Evolutionary conservation across 2,113 vertebrate species (phyloP).

Genomic region (Salvator merianae): DNA sequence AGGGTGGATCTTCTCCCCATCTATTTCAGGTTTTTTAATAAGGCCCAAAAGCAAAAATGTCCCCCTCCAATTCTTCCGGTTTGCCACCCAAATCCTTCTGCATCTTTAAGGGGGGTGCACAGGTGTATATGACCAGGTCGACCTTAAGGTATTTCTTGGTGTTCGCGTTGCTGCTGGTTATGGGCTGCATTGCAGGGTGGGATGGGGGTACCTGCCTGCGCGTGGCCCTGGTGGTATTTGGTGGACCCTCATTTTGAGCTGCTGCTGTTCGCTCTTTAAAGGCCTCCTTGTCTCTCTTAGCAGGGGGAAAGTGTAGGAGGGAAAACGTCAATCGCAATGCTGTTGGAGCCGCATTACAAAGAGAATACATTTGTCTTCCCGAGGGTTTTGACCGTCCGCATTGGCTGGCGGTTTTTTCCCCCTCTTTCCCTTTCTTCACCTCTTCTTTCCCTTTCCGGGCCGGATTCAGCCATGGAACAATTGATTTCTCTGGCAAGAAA

Average conservation of each 20-base stretch:
- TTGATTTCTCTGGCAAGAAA: not conserved
- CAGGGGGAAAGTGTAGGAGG: conserved; percentile 25
- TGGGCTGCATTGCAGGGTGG: fast-evolving
- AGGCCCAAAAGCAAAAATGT: no score
- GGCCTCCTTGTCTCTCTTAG: not conserved
- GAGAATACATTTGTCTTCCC: conserved; percentile 9
- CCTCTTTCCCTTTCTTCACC: fast-evolving
- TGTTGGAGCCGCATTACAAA: not conserved
- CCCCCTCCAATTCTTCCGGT: no score
- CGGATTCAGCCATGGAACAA: not conserved
- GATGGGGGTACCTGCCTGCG: fast-evolving
- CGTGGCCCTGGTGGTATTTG: fast-evolving
- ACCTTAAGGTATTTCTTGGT: no score
- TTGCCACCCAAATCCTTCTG: no score
- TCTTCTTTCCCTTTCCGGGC: not conserved
- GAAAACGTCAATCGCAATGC: not conserved
- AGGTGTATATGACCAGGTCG: no score
- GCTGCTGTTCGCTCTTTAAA: not conserved
- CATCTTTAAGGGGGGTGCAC: not conserved
- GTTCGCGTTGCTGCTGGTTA: fast-evolving
- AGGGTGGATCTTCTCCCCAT: no score
- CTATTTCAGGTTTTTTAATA: no score
- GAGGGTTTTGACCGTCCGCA: not conserved
- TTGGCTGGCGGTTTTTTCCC: not conserved
- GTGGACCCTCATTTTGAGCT: not conserved